Percentiles rank a stretch among this genome's conserved stretches.
Evolutionary conservation across 2,888 invertebrate species (phyloP).

Genomic region (Pediacus dermestoides): DNA sequence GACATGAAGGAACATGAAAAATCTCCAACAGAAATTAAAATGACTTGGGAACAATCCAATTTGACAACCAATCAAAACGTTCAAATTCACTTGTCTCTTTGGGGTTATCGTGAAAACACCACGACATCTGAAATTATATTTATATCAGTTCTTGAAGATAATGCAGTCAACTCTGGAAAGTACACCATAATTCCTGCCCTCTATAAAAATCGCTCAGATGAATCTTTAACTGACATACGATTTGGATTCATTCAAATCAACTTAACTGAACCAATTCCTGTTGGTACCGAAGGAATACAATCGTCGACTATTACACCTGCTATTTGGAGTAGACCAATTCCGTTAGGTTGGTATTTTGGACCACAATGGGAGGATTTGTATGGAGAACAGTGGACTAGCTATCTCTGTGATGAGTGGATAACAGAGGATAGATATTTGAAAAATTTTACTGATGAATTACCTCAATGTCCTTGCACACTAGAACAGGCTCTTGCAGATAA

Average conservation of each 20-base stretch:
- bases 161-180: slow-evolving; percentile 54
- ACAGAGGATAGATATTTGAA: slow-evolving; percentile 75
- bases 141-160: slow-evolving; percentile 70
- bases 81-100: slow-evolving; percentile 75
- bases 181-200: slow-evolving; percentile 71
- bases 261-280: slow-evolving; percentile 65
- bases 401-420: slow-evolving; percentile 88
- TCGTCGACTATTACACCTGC: slow-evolving; percentile 47
- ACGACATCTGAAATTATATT: slow-evolving; percentile 77
- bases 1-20: slow-evolving; percentile 69
- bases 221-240: slow-evolving; percentile 67
- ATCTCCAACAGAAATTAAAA: slow-evolving; percentile 69
- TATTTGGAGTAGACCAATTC: slow-evolving; percentile 89
- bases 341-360: slow-evolving; percentile 88
- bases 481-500: slow-evolving; percentile 89
- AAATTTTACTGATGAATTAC: slow-evolving; percentile 80
- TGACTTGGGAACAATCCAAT: slow-evolving; percentile 82
- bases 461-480: slow-evolving; percentile 87
- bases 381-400: slow-evolving; percentile 78
- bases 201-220: slow-evolving; percentile 67
- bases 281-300: slow-evolving; percentile 44
- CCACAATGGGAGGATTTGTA: slow-evolving; percentile 82
- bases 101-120: slow-evolving; percentile 85
- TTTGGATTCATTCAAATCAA: slow-evolving; percentile 88
- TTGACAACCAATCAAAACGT: slow-evolving; percentile 77